Conservation (phyloP, 1,140 invertebrate genomes). For the Nebria ingens region DNA sequence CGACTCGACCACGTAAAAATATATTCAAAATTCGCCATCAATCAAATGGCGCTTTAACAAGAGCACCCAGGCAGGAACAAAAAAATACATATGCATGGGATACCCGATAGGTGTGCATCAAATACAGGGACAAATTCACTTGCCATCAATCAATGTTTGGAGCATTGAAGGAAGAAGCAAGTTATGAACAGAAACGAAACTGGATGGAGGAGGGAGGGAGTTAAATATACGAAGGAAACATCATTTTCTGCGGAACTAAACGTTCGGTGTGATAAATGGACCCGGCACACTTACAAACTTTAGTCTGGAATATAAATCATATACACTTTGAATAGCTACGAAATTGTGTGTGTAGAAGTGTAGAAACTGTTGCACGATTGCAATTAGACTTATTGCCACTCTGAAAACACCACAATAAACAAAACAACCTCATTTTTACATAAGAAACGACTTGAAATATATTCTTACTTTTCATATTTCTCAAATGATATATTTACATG, state of each 20-base stretch:
- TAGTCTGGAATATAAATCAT: conserved; percentile 5
- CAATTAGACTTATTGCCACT: too few relatives aligned
- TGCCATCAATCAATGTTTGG: conserved; percentile 2
- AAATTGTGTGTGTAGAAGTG: too few relatives aligned
- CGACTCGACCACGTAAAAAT: conserved; percentile 1
- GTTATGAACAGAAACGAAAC: not conserved
- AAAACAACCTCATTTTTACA: too few relatives aligned
- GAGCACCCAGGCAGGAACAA: not conserved
- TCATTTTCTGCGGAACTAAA: conserved; percentile 3
- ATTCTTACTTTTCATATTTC: too few relatives aligned
- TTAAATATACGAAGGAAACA: not conserved
- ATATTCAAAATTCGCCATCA: conserved; percentile 1
- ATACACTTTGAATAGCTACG: not conserved
- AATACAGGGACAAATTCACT: conserved; percentile 6
- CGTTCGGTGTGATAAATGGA: conserved; percentile 1
- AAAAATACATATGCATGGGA: conserved; percentile 6
- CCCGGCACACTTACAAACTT: conserved; percentile 1
- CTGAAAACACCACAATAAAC: too few relatives aligned
- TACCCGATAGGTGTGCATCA: not conserved
- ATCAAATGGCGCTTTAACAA: conserved; percentile 1
- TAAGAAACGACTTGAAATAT: too few relatives aligned
- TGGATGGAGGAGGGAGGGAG: not conserved
- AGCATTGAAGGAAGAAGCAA: not conserved
- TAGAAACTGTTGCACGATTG: too few relatives aligned
- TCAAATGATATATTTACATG: too few relatives aligned